Evolutionary conservation across 1,140 invertebrate genomes (phyloP), one percentile per base, ranked within the genome.

Genomic region (Cotesia typhae): DNA sequence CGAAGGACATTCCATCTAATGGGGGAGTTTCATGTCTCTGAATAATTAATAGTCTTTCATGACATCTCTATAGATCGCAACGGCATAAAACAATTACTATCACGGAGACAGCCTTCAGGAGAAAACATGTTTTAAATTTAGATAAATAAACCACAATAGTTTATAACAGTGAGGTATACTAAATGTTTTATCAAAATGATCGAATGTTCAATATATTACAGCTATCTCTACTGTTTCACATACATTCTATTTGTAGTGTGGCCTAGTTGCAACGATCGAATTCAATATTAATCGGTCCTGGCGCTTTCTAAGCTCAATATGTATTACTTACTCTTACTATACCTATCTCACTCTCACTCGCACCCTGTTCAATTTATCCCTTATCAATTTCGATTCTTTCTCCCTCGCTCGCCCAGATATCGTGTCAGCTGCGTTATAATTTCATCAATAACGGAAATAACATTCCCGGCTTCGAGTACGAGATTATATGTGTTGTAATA

Each of bases 221-320:
- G 52, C 41, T 67, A 55, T 20, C 41, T 28, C 41, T 55, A 41
- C n/a, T 67, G 51, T 53, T 67, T 67, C 14, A 55, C 51, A 67
- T 67, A 67, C 57, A 67, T 67, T 67, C 66, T 67, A 67, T 67
- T 67, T 67, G 66, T 67, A 67, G 66, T 20, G 28, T 67, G 66
- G 51, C 66, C 66, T 67, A 67, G 47, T 67, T 67, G 51, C 66
- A 36, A 67, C 66, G 66, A 67, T 67, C 66, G 66, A 53, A 67
- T 67, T 53, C 66, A 67, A 67, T 67, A 67, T 67, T 67, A 67
- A 67, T 67, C 66, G 66, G 66, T 67, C 28, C 51, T 67, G 66
- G 51, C 28, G 66, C 66, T 67, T 67, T 67, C 66, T 67, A 47
- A 35, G 66, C 51, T 55, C 66, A 41, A 67, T 67, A 67, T 17